Conservation (phyloP, 2,797 vertebrate genomes). For the Coracias cyanogaster region DNA sequence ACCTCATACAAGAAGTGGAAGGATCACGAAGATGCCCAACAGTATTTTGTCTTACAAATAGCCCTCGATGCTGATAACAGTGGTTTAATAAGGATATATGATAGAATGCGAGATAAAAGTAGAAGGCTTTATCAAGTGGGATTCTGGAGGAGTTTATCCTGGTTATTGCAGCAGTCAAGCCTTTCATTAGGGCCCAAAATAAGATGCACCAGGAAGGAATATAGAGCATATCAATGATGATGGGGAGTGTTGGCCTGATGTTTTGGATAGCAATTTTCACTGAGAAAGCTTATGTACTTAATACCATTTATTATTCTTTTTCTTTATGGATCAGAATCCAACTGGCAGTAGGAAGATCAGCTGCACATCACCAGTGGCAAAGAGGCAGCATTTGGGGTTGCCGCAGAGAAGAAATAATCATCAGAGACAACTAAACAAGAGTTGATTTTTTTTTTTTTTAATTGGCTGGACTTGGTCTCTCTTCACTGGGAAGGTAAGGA, state of each 20-base stretch:
- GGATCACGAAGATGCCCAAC: background rate
- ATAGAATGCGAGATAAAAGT: background rate
- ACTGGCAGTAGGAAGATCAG: background rate
- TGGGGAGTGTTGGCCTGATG: background rate
- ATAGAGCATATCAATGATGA: background rate
- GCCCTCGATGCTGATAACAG: background rate
- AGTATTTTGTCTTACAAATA: background rate
- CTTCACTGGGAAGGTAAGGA: background rate
- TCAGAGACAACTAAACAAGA: background rate
- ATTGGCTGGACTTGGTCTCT: background rate
- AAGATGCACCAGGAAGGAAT: background rate
- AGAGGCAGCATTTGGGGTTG: background rate
- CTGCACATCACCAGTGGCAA: background rate
- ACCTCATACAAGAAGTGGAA: background rate
- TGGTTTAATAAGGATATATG: background rate
- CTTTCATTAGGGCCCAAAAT: background rate
- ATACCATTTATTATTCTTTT: background rate
- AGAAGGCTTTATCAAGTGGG: background rate
- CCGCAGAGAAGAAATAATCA: background rate
- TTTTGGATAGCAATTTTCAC: background rate
- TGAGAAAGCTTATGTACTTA: background rate
- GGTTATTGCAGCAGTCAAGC: background rate
- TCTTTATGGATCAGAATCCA: background rate
- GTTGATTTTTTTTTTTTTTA: background rate
- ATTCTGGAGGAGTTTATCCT: background rate